These are phyloP conservation scores for Monochamus alternatus DNA, from an alignment of 2,888 invertebrate genomes.

Conservation along the genomic window DNA sequence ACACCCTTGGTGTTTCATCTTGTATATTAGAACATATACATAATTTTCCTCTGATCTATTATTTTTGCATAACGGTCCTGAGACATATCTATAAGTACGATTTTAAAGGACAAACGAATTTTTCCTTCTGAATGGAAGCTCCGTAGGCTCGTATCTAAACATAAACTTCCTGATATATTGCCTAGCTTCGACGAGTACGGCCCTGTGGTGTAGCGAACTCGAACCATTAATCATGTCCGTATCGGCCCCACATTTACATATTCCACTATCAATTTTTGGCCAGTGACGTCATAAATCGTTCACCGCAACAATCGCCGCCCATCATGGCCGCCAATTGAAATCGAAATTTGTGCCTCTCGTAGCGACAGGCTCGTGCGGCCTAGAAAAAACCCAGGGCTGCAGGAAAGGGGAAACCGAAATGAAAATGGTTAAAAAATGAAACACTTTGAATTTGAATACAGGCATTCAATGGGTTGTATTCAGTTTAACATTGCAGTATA, in stretches of 20 bases:
- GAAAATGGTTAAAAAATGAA: no score
- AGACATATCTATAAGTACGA: no score
- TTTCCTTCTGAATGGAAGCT: no score
- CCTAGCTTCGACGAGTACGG: conserved; percentile 4
- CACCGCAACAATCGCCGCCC: conserved; percentile 57
- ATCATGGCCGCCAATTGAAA: conserved; percentile 54
- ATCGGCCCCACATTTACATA: conserved; percentile 63
- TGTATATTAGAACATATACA: no score
- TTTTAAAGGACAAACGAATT: no score
- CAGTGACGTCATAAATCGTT: conserved; percentile 64
- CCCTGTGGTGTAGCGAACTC: conserved; percentile 45
- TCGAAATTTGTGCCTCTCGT: conserved; percentile 41
- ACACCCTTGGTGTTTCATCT: no score
- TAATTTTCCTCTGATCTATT: no score
- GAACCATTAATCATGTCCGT: conserved; percentile 61
- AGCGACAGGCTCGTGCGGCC: neutral
- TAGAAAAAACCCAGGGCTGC: neutral
- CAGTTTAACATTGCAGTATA: no score
- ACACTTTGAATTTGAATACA: no score
- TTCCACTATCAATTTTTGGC: conserved; percentile 66
- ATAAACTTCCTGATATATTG: neutral
- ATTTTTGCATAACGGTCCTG: no score
- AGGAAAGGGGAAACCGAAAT: neutral
- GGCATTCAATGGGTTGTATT: no score
- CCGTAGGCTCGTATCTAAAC: neutral